Evolutionary conservation across 1,140 invertebrate species (phyloP), one percentile per base, ranked within the genome.

Genomic region (Diprion similis): DNA sequence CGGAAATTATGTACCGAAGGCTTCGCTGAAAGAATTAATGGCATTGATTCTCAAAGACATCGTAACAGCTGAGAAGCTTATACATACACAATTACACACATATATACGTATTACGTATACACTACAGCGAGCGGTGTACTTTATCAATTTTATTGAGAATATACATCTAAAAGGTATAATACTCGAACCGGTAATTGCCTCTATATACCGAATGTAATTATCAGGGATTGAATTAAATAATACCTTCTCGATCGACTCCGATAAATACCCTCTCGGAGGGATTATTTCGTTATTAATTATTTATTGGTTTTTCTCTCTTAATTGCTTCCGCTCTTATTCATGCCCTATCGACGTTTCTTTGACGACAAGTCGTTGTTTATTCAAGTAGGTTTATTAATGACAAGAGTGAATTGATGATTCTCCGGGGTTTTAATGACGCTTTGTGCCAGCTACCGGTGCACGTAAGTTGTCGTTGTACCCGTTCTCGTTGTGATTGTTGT

Each of bases 71-170:
- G 6, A 37, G 24, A 37, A 37, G 24, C 24, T 37, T 37, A 37
- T n/a, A n/a, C n/a, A n/a, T n/a, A n/a, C n/a, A n/a, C n/a, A n/a
- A n/a, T n/a, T n/a, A n/a, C n/a, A n/a, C n/a, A n/a, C 24, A 37
- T 37, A 37, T 6, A 37, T 37, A 37, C 24, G 6, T 6, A 37
- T 37, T 37, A 6, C 24, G 24, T 37, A 2, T 37, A 4, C 0
- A 37, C 24, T 37, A 37, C 24, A 6, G 24, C 24, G 1, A 59
- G 51, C n/a, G 76, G 68, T 76, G 78, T 79, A 79, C 79, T 81
- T 82, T 82, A 81, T 83, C 81, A 82, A 82, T 83, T 83, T 81
- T 81, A 82, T 83, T 77, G 78, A 76, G 71, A 82, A 78, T 78
- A n/a, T 18, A 78, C 78, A 76, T 76, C 73, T 37, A 69, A 46